These are phyloP conservation scores for Lypha dubia DNA, from an alignment of 2,888 invertebrate species.

Conservation along the genomic window DNA sequence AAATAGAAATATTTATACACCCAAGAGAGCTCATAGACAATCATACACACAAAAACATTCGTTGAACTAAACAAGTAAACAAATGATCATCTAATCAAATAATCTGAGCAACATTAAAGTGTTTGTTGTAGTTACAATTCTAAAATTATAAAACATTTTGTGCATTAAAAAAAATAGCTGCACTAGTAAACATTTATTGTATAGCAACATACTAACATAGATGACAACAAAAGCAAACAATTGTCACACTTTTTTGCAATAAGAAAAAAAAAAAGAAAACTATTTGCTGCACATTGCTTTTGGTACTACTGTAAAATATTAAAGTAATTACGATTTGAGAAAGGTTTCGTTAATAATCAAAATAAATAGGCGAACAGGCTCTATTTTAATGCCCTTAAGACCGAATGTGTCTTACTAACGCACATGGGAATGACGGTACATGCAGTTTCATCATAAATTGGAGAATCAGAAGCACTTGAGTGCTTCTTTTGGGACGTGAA, in stretches of 20 bases:
- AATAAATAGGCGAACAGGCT: too few species aligned
- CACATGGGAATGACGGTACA: too few species aligned
- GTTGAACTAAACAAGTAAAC: conserved; percentile 66
- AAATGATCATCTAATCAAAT: conserved; percentile 72
- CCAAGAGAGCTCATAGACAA: conserved; percentile 44
- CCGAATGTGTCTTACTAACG: too few species aligned
- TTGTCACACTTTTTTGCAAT: conserved; percentile 55
- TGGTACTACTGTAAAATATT: not conserved
- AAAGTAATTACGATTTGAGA: not conserved
- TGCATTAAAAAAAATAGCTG: conserved; percentile 29
- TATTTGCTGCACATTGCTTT: conserved; percentile 26
- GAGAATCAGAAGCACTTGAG: too few species aligned
- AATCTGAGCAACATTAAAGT: conserved; percentile 65
- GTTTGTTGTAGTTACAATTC: conserved; percentile 48
- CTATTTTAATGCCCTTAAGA: too few species aligned
- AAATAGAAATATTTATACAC: conserved; percentile 53
- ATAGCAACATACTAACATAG: conserved; percentile 30
- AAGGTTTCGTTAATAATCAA: not conserved
- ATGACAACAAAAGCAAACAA: conserved; percentile 59
- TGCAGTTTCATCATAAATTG: too few species aligned
- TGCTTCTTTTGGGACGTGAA: too few species aligned
- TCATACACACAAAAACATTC: conserved; percentile 22
- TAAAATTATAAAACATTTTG: conserved; percentile 41
- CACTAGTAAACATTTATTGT: conserved; percentile 43
- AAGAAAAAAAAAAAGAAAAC: too few species aligned